Base-by-base conservation (phyloP, 2,113 vertebrate species). In the Halichoeres trimaculatus region DNA sequence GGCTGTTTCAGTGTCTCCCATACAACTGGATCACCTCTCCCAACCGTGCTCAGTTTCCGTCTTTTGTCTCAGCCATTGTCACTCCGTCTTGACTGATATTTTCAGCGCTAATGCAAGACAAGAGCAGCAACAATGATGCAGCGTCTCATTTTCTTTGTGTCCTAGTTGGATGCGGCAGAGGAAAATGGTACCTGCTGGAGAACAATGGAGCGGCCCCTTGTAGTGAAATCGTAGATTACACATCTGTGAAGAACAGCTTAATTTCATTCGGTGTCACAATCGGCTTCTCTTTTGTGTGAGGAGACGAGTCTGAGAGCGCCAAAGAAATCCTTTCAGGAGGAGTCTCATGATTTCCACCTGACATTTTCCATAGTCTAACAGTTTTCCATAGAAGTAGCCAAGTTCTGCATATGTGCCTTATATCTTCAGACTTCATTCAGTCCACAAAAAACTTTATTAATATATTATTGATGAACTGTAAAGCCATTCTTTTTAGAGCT, bases 11-110 rank as follows among this genome's bases (percentile, higher is more conserved):
- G 71, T 57, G 75, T 87, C 74, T 88, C 50, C 64, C 17, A 53
- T 72, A 70, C 65, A 88, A 87, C 57, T 40, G 76, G 85, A 79
- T 87, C 59, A 40, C 58, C 14, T 73, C 68, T 64, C 38, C 52
- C 78, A 36, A 40, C 84, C 40, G 58, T 68, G 83, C 60, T 85
- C 71, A 10, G 23, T 74, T 85, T 74, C 69, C 3, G 38, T 81
- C 78, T 71, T 83, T 88, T 83, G 77, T 87, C 79, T 83, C 70
- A 48, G 61, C 73, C 36, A 59, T 80, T 86, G 83, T 85, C 62
- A 50, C 67, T 51, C 52, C 26, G 53, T 77, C 78, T 58, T 80
- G 71, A 81, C 70, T 64, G 83, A 88, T 83, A 71, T 78, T 71
- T 83, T 59, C 81, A 66, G 63, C 64, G 50, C 72, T 57, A 54